Evolutionary conservation across 1,140 invertebrate genomes (phyloP).

Genomic region (Papilio helenus): DNA sequence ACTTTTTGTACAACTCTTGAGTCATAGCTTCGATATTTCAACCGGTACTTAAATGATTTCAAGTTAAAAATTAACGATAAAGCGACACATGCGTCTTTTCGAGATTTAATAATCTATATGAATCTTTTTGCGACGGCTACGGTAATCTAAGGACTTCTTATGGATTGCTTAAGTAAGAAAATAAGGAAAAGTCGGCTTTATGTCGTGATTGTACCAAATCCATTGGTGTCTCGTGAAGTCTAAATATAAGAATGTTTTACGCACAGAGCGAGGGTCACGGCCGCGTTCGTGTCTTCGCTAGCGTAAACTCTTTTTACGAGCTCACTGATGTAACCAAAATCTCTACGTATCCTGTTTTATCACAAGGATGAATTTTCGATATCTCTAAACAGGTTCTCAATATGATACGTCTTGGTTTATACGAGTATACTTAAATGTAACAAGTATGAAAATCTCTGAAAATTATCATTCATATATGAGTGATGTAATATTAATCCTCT

Average conservation of each 20-base stretch:
- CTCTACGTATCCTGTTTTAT: not conserved
- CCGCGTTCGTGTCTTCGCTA: not conserved
- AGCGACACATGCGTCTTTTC: not conserved
- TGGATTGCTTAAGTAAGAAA: not conserved
- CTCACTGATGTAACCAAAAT: not conserved
- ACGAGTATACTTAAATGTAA: not conserved
- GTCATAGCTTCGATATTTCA: not conserved
- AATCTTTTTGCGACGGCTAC: not conserved
- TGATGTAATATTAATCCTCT: not conserved
- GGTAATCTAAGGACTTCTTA: not conserved
- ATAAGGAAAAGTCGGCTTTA: not conserved
- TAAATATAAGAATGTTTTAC: constrained; percentile 1
- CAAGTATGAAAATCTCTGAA: not conserved
- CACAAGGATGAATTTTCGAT: not conserved
- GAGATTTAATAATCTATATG: not conserved
- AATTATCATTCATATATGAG: not conserved
- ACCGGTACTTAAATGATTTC: not conserved
- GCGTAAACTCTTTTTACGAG: not conserved
- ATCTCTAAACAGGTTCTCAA: not conserved
- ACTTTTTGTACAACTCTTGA: not conserved
- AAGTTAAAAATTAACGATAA: not conserved
- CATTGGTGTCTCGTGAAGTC: constrained; percentile 1
- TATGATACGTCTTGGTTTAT: not conserved
- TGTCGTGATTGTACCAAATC: not conserved
- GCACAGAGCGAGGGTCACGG: not conserved